Percentiles rank a stretch among this genome's conserved stretches.
phyloP scores from a whole-genome alignment of 2,888 invertebrate species.

The Acanthosepion lycidas region DNA sequence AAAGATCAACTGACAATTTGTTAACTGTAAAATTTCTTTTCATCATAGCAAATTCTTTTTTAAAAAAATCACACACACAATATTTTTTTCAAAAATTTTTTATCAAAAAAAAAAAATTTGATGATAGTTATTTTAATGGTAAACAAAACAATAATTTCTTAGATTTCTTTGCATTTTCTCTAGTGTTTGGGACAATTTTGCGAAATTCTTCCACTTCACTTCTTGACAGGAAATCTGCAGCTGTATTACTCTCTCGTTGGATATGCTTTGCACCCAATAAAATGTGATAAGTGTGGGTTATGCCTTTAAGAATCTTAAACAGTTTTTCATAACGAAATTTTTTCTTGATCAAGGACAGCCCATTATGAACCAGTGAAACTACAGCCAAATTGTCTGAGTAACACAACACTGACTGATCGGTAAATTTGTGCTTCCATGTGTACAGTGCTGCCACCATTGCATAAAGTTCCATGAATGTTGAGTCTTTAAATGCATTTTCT shows the following conservation, averaged over 20 bases:
- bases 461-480: slow-evolving; percentile 57
- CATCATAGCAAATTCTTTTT: neutral
- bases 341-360: slow-evolving; percentile 48
- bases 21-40: neutral
- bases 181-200: slow-evolving; percentile 56
- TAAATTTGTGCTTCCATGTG: slow-evolving; percentile 65
- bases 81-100: no score
- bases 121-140: slow-evolving; percentile 49
- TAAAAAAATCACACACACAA: no score
- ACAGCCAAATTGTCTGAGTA: slow-evolving; percentile 55
- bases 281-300: slow-evolving; percentile 55
- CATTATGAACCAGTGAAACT: slow-evolving; percentile 55
- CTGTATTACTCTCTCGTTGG: slow-evolving; percentile 54
- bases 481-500: neutral
- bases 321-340: slow-evolving; percentile 47
- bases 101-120: neutral
- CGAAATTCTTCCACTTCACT: slow-evolving; percentile 54
- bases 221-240: slow-evolving; percentile 60
- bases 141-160: slow-evolving; percentile 60
- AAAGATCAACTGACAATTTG: no score
- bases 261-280: slow-evolving; percentile 55
- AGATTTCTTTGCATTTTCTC: slow-evolving; percentile 56
- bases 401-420: slow-evolving; percentile 54
- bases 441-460: slow-evolving; percentile 58
- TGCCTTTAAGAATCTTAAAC: slow-evolving; percentile 52